Evolutionary conservation across 2,113 vertebrate species (phyloP), one percentile per base, ranked within the genome.

Genomic region (Panthera uncia): DNA sequence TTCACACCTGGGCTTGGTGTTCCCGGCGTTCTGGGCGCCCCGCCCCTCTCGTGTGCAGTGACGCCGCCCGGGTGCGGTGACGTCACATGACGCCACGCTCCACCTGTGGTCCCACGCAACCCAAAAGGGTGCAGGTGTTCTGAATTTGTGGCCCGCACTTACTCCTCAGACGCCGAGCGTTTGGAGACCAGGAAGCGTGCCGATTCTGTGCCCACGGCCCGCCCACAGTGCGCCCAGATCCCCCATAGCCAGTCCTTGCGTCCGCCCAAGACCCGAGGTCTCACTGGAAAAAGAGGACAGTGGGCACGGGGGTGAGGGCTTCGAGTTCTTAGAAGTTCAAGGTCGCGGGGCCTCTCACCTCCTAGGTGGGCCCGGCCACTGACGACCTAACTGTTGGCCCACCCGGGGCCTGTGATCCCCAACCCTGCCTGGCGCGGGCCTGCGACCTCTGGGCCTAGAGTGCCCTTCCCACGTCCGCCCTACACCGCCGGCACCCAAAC

Each of bases 41-140:
- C 66, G 7, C 27, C 86, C 85, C 9, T 38, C 84, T 78, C 80
- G 12, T 12, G 45, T 23, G 25, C 36, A 19, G 33, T 25, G 87
- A 95, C 16, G 29, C 45, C 3, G 0, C 25, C 29, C 33, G 88
- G 61, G 38, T 18, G 45, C 45, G 6, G 80, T 94, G 97, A 90
- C 87, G 91, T 86, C 85, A 21, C 57, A 2, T 3, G 69, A 91
- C 89, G 73, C 91, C 91, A 97, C 16, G 65, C 52, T 14, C 50
- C 66, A 83, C 73, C 50, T 65, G 66, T 29, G 48, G 73, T 25
- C 61, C 57, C 68, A 5, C 1, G 4, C 45, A 25, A 66, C 69
- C 83, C 38, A 0, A 50, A 23, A 74, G n/a, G 74, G 14, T 65
- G n/a, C 36, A 0, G 18, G 57, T 57, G 31, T 5, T 65, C n/a